Evolutionary conservation across 2,888 invertebrate species (phyloP), one percentile per base, ranked within the genome.

Genomic region (Agonum fuliginosum): DNA sequence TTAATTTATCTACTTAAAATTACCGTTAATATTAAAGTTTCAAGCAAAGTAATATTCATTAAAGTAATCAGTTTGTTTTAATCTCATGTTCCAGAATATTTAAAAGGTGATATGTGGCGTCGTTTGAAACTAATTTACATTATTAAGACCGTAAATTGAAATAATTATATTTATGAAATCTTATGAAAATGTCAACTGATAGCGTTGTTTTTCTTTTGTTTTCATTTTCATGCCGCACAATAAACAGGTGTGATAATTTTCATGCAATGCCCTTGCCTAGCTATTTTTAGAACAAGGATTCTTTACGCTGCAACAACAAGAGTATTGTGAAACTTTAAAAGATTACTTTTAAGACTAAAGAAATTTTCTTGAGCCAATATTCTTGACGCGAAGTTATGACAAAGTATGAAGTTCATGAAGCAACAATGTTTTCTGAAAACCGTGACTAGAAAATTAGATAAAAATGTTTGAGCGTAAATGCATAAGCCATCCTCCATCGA

Each of bases 381-480:
- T 62, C 54, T 62, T 67, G 22, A 67, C 67, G 41, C 43, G 37
- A 43, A 67, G 41, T 41, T 67, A 67, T 37, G 37, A 20, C 58
- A 30, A 30, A 62, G 58, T 62, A 30, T 12, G 41, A 67, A 67
- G 41, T 67, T 67, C 41, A 37, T 67, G 22, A 41, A 20, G 41
- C 41, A 67, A 41, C 41, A 41, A 12, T 67, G 67, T 67, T 37
- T 67, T 17, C 67, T 27, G 12, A 46, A 46, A 70, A 70, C 46
- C 70, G 27, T 46, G 41, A 46, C 70, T 43, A 70, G 46, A 70
- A 70, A 70, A 70, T 70, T 70, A 46, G 70, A 70, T 70, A 43
- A 62, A 51, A 70, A 70, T 46, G 70, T 46, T 46, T 69, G 20
- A 43, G 30, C 41, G 10, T 22, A 69, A 41, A 69, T 19, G n/a